Evolutionary conservation across 2,797 vertebrate genomes (phyloP).

Genomic region (Bovichtus variegatus): DNA sequence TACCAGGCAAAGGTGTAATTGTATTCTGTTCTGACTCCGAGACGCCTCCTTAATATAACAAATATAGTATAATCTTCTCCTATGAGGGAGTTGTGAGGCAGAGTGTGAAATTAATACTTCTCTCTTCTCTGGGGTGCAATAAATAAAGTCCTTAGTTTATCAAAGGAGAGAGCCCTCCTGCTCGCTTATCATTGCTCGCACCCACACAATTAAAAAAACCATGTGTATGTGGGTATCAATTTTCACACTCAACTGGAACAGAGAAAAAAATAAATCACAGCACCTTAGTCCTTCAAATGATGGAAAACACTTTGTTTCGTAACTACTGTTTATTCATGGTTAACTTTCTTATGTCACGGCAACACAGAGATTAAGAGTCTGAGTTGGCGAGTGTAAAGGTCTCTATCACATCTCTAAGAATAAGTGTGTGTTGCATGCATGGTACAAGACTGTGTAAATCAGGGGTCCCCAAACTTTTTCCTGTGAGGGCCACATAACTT

Average conservation of each 20-base stretch:
- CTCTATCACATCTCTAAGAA: background rate
- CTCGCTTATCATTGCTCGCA: conserved; percentile 60
- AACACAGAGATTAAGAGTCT: background rate
- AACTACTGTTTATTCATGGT: conserved; percentile 37
- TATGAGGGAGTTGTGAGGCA: conserved; percentile 67
- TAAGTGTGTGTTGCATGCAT: background rate
- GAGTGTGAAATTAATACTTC: conserved; percentile 80
- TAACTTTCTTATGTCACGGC: conserved; percentile 23
- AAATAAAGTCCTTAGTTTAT: conserved; percentile 71
- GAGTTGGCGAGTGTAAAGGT: background rate
- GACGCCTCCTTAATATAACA: conserved; percentile 63
- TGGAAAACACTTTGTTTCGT: conserved; percentile 15
- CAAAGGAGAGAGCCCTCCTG: conserved; percentile 42
- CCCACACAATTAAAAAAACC: conserved; percentile 59
- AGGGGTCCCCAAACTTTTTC: too few species aligned
- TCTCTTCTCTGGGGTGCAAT: conserved; percentile 62
- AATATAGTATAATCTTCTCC: conserved; percentile 63
- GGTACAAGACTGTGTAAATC: background rate
- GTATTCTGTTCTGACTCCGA: conserved; percentile 60
- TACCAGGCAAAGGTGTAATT: conserved; percentile 67
- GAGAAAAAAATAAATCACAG: conserved; percentile 55
- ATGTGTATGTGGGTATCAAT: conserved; percentile 38
- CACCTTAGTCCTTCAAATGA: conserved; percentile 7
- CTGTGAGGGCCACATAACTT: too few species aligned
- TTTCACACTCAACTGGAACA: conserved; percentile 53